Evolutionary conservation across 1,140 invertebrate genomes (phyloP), one percentile per base, ranked within the genome.

Genomic region (Wasmannia auropunctata): DNA sequence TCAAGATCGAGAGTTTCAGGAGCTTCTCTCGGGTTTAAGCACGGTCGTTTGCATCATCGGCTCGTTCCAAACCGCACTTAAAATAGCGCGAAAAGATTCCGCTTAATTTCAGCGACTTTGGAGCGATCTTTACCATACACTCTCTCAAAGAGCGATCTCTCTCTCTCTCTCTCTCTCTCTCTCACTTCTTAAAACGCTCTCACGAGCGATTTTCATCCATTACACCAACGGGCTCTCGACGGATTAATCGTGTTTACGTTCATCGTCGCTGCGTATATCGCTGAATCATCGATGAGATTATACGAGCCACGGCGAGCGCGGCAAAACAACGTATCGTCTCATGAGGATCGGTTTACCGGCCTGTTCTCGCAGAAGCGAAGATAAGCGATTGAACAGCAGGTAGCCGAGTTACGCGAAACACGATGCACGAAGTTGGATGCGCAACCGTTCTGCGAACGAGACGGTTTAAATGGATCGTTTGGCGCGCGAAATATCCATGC

Each of bases 41-140:
- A 90, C 88, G 86, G 89, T 90, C 89, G 89, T 90, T 90, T 90
- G 86, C 89, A 83, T 90, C 89, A 90, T 62, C 86, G 76, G 62
- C 83, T 63, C 70, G 63, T 85, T 60, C 65, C 74, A 81, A 72
- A 22, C 74, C 56, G 88, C 63, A 51, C 76, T 86, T 89, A 74
- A 89, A 89, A 89, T 89, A 86, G 85, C 85, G 37, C 51, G 51
- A 74, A 46, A 72, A 83, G 37, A 19, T 69, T 40, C 77, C 40
- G 79, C 67, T 83, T 72, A 74, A 83, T 83, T 83, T 74, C 51
- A 60, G 51, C 40, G 40, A 74, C 67, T 77, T 77, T 63, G 25
- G 25, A 77, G 37, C 74, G 43, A 46, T 54, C n/a, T 56, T 51
- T 31, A 10, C 8, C 58, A 28, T 46, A 46, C 14, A 49, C 40